These are phyloP conservation scores for Drosophila bunnanda DNA, from an alignment of 2,888 invertebrate species.

Conservation along the genomic window DNA sequence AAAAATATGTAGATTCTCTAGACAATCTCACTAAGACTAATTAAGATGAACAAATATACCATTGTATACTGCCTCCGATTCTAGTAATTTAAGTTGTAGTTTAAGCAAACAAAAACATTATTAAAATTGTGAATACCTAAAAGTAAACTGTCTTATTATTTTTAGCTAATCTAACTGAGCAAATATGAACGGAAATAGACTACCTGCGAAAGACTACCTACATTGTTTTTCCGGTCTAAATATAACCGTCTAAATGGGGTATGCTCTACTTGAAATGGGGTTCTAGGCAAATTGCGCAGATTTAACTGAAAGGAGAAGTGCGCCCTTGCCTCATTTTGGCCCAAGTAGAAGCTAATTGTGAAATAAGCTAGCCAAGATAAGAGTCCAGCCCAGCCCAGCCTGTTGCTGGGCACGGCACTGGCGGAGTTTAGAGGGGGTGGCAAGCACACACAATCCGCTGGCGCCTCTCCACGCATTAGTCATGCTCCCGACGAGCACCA, in stretches of 20 bases:
- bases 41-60: constrained; percentile 40
- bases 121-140: constrained; percentile 26
- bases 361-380: constrained; percentile 39
- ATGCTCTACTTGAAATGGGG: not conserved
- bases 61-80: constrained; percentile 48
- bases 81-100: constrained; percentile 24
- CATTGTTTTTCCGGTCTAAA: not conserved
- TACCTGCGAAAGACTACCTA: not conserved
- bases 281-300: constrained; percentile 15
- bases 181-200: constrained; percentile 11
- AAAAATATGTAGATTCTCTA: constrained; percentile 45
- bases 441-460: constrained; percentile 9
- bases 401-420: constrained; percentile 37
- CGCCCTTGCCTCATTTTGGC: not conserved
- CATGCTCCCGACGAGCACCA: constrained; percentile 16
- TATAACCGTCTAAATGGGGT: not conserved
- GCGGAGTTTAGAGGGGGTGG: constrained; percentile 4
- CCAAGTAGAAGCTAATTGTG: constrained; percentile 23
- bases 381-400: constrained; percentile 15
- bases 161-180: constrained; percentile 1
- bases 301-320: constrained; percentile 3
- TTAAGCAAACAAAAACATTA: constrained; percentile 40
- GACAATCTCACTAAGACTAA: constrained; percentile 64
- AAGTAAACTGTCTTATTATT: constrained; percentile 23
- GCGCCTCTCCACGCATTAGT: constrained; percentile 48